A percentile compares a stretch with the other conserved stretches of the same genome.
Conservation (phyloP, 2,113 vertebrate species). For the Aramus guarauna region DNA sequence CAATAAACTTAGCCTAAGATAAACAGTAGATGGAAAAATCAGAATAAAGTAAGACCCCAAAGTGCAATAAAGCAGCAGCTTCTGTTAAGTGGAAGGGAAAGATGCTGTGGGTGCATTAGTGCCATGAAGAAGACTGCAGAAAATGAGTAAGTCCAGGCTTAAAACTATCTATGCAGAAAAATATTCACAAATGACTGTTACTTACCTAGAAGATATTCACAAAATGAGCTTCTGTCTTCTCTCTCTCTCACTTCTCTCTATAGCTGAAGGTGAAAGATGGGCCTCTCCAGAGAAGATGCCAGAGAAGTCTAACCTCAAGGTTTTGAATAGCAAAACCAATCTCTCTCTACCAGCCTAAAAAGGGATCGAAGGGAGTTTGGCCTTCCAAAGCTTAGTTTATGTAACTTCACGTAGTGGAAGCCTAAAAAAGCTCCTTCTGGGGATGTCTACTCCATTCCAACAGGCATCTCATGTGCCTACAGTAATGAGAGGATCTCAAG, state of each 20-base stretch:
- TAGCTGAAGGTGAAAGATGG: neutral
- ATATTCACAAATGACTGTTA: neutral
- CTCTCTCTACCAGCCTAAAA: neutral
- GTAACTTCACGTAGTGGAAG: neutral
- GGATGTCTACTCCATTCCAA: neutral
- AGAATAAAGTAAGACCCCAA: neutral
- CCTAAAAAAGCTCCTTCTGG: neutral
- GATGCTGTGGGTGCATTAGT: neutral
- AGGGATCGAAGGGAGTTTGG: neutral
- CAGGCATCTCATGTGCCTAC: neutral
- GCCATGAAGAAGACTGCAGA: neutral
- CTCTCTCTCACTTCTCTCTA: neutral
- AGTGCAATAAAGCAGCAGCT: neutral
- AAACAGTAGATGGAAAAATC: neutral
- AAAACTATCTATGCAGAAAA: neutral
- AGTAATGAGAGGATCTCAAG: neutral
- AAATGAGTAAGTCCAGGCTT: neutral
- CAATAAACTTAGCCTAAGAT: neutral
- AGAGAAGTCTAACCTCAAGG: neutral
- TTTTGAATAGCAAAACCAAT: neutral
- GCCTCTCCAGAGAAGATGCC: neutral
- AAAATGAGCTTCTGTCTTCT: neutral
- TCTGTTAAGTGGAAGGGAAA: neutral
- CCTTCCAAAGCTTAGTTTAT: neutral
- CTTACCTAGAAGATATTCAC: neutral